Evolutionary conservation across 1,140 invertebrate genomes (phyloP).

Genomic region (Drosophila lowei): DNA sequence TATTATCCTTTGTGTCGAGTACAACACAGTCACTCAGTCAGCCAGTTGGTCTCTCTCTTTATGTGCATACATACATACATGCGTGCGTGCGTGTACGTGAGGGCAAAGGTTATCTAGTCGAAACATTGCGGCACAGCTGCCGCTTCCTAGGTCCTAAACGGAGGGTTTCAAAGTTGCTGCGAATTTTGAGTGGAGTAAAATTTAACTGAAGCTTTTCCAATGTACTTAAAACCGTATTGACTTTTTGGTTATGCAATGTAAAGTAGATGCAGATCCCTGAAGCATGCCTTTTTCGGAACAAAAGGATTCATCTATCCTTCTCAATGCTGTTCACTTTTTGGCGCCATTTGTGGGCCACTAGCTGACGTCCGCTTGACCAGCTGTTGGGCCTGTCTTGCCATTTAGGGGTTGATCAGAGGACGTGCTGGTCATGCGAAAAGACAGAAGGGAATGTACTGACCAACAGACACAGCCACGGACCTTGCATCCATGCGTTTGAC

Average conservation of each 20-base stretch:
- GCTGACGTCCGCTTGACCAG: constrained; percentile 56
- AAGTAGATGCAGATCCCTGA: no score
- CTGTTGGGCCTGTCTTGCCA: constrained; percentile 48
- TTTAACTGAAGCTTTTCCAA: no score
- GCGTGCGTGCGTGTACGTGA: constrained; percentile 37
- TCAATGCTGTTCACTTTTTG: constrained; percentile 56
- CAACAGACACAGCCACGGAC: constrained; percentile 28
- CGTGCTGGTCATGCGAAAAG: constrained; percentile 71
- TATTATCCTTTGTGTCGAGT: constrained; percentile 71
- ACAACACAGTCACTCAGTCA: constrained; percentile 53
- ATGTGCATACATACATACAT: constrained; percentile 9
- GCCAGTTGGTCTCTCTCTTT: constrained; percentile 39
- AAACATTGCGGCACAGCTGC: constrained; percentile 70
- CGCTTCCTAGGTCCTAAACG: constrained; percentile 30
- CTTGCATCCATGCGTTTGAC: constrained; percentile 11
- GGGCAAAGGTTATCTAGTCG: constrained; percentile 79
- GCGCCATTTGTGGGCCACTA: constrained; percentile 60
- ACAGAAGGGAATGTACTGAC: constrained; percentile 46
- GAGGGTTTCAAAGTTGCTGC: constrained; percentile 4
- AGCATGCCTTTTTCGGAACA: not conserved
- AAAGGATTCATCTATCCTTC: constrained; percentile 32
- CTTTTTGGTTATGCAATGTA: not conserved
- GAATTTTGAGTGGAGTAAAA: not conserved
- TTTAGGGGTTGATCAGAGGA: constrained; percentile 61
- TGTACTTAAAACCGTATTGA: no score